Base-by-base conservation (phyloP, 2,888 invertebrate species). In the Apodemia duryi region DNA sequence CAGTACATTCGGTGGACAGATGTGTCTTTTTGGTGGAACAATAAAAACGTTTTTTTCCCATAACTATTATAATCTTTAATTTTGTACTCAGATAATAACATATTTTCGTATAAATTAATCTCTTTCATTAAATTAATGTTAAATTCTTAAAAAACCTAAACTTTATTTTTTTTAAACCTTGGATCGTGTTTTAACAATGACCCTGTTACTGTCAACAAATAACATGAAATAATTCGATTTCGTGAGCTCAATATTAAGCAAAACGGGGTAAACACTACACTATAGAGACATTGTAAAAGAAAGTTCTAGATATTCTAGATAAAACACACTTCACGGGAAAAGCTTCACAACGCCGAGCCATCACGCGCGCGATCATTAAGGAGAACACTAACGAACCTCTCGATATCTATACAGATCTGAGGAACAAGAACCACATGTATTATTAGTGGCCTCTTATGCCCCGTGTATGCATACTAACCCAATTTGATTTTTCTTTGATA, bases 341-440 rank as follows among this genome's bases (percentile, higher is more conserved):
- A 46, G 13, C 46, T 67, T 65, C 65, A 65, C 68, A 67, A 64
- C 64, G 65, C 70, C 70, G 68, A 70, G 69, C 65, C 71, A 70
- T 68, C 73, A 69, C 74, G 68, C 74, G 74, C 78, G 46, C 46
- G 13, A 84, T 89, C 88, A 88, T 89, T 87, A 89, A 79, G 81
- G 78, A 80, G 79, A 81, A 80, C 84, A 80, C 86, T 89, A 89
- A 91, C 85, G 87, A 89, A 84, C 81, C 83, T 74, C 85, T 84
- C 83, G 81, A 84, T 83, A 71, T 72, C 76, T 71, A 73, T 75
- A 74, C 71, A 46, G 13, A 78, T 80, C 85, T 85, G 67, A 69
- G 71, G 70, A 65, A 68, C 63, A 46, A 46, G 46, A 46, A 46
- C 46, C 46, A 66, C 63, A 63, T 65, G 66, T 66, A 66, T 69